These are phyloP conservation scores for Drosophila nebulosa DNA, from an alignment of 1,140 invertebrate species.

Conservation along the genomic window DNA sequence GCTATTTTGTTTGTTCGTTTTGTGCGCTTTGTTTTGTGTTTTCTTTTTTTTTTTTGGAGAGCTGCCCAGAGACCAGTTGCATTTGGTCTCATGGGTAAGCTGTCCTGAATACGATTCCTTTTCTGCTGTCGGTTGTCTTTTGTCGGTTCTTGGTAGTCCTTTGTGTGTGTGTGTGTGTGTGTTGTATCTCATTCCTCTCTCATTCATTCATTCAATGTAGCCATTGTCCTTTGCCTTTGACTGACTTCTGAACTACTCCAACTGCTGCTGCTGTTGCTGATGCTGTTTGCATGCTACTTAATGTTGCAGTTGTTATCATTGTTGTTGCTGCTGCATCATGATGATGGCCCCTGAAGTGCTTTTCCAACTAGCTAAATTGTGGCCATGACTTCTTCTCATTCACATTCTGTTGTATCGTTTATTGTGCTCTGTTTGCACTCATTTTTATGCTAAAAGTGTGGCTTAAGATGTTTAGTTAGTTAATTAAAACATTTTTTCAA, in stretches of 20 bases:
- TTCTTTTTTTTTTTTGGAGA: constrained; percentile 22
- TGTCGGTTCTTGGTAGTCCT: too few species aligned
- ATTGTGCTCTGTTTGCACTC: constrained; percentile 16
- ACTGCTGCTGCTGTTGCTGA: constrained; percentile 25
- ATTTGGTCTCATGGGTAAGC: constrained; percentile 30
- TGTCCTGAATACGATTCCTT: constrained; percentile 20
- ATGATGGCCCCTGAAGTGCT: constrained; percentile 20
- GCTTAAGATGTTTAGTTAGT: constrained; percentile 21
- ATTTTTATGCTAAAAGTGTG: constrained; percentile 9
- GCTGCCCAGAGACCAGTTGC: constrained; percentile 41
- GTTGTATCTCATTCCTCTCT: too few species aligned
- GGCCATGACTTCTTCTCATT: constrained; percentile 22
- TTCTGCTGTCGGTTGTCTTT: background rate
- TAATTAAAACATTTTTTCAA: background rate
- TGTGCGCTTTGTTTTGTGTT: constrained; percentile 3
- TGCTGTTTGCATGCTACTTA: constrained; percentile 65
- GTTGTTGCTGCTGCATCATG: constrained; percentile 43
- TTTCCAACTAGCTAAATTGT: constrained; percentile 13
- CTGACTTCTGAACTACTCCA: constrained; percentile 8
- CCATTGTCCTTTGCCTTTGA: constrained; percentile 55
- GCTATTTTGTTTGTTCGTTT: constrained; percentile 34
- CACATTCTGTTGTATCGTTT: background rate
- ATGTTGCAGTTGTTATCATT: constrained; percentile 41
- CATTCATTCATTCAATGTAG: constrained; percentile 6
- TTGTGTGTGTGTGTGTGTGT: too few species aligned